Evolutionary conservation across 2,113 vertebrate genomes (phyloP).

Genomic region (Motacilla alba): DNA sequence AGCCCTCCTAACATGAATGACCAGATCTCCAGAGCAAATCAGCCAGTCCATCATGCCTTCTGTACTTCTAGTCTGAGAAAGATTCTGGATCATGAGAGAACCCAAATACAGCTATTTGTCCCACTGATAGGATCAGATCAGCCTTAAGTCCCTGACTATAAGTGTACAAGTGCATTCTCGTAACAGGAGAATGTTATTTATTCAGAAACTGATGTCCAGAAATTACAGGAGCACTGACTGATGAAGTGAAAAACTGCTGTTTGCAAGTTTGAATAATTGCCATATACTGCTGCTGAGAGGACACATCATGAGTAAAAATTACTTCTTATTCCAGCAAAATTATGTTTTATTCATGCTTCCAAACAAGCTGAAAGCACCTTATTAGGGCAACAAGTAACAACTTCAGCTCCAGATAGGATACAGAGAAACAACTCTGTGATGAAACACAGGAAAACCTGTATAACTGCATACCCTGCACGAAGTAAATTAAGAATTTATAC

Average conservation of each 20-base stretch:
- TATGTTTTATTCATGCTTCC: not conserved
- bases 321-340: not conserved
- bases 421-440: not conserved
- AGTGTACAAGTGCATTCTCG: accelerated
- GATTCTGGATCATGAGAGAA: not conserved
- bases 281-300: not conserved
- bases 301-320: not conserved
- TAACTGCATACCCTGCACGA: not conserved
- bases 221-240: not conserved
- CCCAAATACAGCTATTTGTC: not conserved
- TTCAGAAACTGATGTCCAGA: not conserved
- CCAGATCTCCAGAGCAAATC: not conserved
- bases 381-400: not conserved
- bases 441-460: constrained; percentile 24
- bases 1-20: not conserved
- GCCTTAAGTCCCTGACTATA: not conserved
- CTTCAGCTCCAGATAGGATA: not conserved
- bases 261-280: not conserved
- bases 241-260: not conserved
- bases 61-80: not conserved
- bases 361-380: not conserved
- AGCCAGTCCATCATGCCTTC: not conserved
- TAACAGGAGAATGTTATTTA: not conserved
- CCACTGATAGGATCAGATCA: not conserved
- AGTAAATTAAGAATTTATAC: constrained; percentile 23